phyloP scores from a whole-genome alignment of 2,888 invertebrate species.

The Epinotia demarniana region DNA sequence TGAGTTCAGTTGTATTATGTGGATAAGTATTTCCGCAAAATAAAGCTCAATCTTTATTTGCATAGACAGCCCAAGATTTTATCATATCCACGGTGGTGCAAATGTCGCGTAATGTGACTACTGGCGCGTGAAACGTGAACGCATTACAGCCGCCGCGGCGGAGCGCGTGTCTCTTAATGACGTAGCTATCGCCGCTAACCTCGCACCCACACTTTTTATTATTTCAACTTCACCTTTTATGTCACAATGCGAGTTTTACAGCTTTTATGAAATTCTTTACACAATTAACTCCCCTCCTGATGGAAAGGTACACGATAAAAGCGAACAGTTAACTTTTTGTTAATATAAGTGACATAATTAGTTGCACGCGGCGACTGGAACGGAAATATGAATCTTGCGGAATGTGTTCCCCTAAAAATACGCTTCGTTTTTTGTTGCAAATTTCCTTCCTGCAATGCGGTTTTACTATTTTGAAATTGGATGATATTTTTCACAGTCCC shows the following conservation, averaged over 20 bases:
- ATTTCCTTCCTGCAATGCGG: constrained; percentile 26
- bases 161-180: constrained; percentile 64
- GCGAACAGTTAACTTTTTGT: constrained; percentile 67
- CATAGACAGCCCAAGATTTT: constrained; percentile 43
- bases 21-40: constrained; percentile 42
- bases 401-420: constrained; percentile 49
- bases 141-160: constrained; percentile 44
- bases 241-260: constrained; percentile 76
- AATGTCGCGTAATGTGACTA: constrained; percentile 58
- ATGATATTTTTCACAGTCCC: constrained; percentile 27
- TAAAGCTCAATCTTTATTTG: constrained; percentile 45
- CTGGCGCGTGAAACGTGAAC: constrained; percentile 65
- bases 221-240: constrained; percentile 78
- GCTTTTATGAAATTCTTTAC: constrained; percentile 77
- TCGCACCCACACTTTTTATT: constrained; percentile 70
- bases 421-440: constrained; percentile 28
- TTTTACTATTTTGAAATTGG: constrained; percentile 28
- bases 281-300: constrained; percentile 72
- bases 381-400: constrained; percentile 58
- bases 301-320: constrained; percentile 59
- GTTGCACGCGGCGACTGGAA: constrained; percentile 63
- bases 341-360: constrained; percentile 72
- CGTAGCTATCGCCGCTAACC: constrained; percentile 57
- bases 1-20: constrained; percentile 38
- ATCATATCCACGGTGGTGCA: constrained; percentile 50